Conservation (phyloP, 2,797 vertebrate species). For the Sciurus carolinensis region DNA sequence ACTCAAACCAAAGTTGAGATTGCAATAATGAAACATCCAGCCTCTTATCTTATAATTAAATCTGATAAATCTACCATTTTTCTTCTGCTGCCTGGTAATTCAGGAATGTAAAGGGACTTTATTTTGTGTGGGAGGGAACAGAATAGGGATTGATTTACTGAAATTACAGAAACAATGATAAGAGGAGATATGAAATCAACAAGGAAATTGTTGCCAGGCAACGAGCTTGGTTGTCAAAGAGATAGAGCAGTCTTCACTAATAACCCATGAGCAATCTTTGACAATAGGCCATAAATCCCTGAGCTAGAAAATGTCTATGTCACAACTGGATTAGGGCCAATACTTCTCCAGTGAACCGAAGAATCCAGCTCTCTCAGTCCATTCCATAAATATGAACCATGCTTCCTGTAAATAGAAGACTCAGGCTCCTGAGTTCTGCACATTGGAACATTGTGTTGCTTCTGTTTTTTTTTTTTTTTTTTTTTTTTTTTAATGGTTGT, state of each 20-base stretch:
- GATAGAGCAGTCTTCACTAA: neutral
- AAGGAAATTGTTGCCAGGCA: conserved; percentile 68
- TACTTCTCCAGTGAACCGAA: neutral
- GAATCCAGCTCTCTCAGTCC: no score
- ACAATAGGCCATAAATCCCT: neutral
- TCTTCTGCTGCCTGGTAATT: neutral
- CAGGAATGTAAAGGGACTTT: conserved; percentile 18
- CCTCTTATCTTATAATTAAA: conserved; percentile 13
- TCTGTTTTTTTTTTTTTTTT: neutral
- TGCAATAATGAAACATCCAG: neutral
- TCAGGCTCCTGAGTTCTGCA: no score
- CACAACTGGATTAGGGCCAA: neutral
- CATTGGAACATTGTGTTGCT: neutral
- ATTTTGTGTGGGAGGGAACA: conserved; percentile 28
- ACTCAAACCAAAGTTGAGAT: neutral
- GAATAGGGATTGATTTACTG: neutral
- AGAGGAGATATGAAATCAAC: conserved; percentile 56
- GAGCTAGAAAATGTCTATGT: neutral
- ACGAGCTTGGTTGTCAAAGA: conserved; percentile 46
- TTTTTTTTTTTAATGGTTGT: no score
- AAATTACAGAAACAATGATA: conserved; percentile 16
- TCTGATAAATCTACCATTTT: neutral
- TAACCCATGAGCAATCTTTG: neutral
- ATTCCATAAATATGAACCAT: neutral
- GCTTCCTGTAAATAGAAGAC: neutral